Conservation (phyloP, 2,888 invertebrate genomes). For the Amiota mariae region DNA sequence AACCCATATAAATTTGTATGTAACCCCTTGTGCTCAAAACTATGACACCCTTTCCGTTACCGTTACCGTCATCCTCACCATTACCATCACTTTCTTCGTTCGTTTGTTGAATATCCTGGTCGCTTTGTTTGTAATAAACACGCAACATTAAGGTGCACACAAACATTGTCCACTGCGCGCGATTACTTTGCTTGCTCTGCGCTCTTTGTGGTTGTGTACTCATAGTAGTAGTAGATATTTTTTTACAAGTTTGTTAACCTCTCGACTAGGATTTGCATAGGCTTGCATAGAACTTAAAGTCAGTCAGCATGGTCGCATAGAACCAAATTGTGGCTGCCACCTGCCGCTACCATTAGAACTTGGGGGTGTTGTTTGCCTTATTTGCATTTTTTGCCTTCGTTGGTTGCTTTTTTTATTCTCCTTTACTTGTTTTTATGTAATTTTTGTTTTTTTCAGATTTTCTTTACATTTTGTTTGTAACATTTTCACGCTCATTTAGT, state of each 20-base stretch:
- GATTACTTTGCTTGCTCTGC: neutral
- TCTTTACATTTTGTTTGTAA: constrained; percentile 10
- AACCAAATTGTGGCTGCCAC: too few relatives aligned
- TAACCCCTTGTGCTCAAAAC: constrained; percentile 1
- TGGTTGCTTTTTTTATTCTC: neutral
- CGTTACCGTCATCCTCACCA: neutral
- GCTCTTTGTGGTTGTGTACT: constrained; percentile 29
- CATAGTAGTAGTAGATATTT: constrained; percentile 32
- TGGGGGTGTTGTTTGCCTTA: neutral
- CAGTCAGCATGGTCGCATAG: too few relatives aligned
- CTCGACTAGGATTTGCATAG: constrained; percentile 35
- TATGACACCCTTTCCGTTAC: neutral
- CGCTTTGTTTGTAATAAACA: constrained; percentile 52
- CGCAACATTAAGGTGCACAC: constrained; percentile 64
- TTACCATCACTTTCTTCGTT: neutral
- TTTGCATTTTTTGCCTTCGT: constrained; percentile 27
- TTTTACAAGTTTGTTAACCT: constrained; percentile 63
- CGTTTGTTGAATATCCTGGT: neutral
- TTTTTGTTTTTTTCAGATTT: constrained; percentile 28
- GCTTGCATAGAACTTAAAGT: too few relatives aligned
- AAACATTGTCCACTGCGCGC: constrained; percentile 19
- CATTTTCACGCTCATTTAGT: constrained; percentile 36
- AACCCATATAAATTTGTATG: constrained; percentile 12
- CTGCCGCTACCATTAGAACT: too few relatives aligned
- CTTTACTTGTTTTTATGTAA: constrained; percentile 17